A percentile compares a stretch with the other conserved stretches of the same genome.
These are phyloP conservation scores for Apodemia mormo DNA, from an alignment of 2,888 invertebrate genomes.

Conservation along the genomic window DNA sequence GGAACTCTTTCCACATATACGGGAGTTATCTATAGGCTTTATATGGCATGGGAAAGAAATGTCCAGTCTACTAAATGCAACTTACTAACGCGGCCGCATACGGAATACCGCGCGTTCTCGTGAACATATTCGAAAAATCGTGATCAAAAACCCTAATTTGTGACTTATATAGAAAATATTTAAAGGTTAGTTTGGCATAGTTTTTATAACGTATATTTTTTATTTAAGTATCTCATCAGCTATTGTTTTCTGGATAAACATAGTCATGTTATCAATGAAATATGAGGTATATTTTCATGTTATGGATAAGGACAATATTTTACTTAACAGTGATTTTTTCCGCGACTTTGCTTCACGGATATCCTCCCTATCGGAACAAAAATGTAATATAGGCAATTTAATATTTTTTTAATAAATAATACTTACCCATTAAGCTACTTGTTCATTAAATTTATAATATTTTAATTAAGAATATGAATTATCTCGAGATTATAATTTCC, in stretches of 20 bases:
- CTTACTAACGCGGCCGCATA: conserved; percentile 47
- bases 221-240: too few species aligned
- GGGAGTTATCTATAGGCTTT: conserved; percentile 30
- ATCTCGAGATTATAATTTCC: too few species aligned
- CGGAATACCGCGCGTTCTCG: conserved; percentile 47
- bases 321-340: not conserved
- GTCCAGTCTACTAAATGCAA: conserved; percentile 70
- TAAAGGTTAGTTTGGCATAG: not conserved
- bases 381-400: too few species aligned
- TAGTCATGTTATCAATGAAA: not conserved
- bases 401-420: too few species aligned
- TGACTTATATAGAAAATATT: not conserved
- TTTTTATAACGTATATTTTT: not conserved
- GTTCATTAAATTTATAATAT: too few species aligned
- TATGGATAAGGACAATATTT: not conserved
- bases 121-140: conserved; percentile 1
- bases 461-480: too few species aligned
- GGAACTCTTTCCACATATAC: conserved; percentile 25
- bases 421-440: too few species aligned
- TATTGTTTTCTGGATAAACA: conserved; percentile 45
- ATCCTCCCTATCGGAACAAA: too few species aligned
- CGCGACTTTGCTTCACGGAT: not conserved
- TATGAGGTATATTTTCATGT: not conserved
- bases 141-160: not conserved
- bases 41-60: conserved; percentile 53